A percentile compares a stretch with the other conserved stretches of the same genome.
phyloP scores from a whole-genome alignment of 2,797 vertebrate species.

The Diceros bicornis region DNA sequence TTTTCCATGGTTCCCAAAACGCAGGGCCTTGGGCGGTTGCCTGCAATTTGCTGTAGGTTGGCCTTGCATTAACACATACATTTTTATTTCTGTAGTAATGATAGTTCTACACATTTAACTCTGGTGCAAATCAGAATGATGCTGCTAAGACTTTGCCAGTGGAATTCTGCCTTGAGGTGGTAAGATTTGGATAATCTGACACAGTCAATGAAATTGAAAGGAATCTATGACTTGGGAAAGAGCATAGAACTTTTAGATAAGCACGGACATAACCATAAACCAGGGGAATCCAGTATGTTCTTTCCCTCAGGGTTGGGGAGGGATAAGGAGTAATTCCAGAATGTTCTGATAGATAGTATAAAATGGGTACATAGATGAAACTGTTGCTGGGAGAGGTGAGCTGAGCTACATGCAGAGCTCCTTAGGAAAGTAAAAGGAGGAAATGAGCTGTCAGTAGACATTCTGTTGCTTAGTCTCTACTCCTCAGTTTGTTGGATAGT shows the following conservation, averaged over 20 bases:
- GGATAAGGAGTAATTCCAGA: neutral
- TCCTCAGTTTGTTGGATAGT: neutral
- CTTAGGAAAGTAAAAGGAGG: neutral
- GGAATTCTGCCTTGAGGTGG: neutral
- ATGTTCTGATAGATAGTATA: neutral
- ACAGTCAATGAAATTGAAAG: neutral
- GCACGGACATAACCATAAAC: neutral
- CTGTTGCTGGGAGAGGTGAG: neutral
- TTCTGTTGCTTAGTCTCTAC: neutral
- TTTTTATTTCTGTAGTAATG: conserved; percentile 7
- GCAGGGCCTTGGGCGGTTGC: neutral
- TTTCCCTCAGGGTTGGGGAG: neutral
- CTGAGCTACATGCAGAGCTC: neutral
- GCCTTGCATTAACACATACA: neutral
- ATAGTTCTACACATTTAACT: neutral
- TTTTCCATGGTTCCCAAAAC: neutral
- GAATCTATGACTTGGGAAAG: neutral
- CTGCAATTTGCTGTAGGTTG: neutral
- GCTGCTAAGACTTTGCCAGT: neutral
- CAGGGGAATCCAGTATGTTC: neutral
- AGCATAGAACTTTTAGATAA: neutral
- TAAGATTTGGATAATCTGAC: neutral
- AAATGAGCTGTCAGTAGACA: neutral
- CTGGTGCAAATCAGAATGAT: neutral
- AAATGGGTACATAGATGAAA: neutral